Evolutionary conservation across 30 jellyfish, hydroid and myxozoan genomes (phyloP), one percentile per base, ranked within the genome.

Genomic region (Chironex yamaguchii): DNA sequence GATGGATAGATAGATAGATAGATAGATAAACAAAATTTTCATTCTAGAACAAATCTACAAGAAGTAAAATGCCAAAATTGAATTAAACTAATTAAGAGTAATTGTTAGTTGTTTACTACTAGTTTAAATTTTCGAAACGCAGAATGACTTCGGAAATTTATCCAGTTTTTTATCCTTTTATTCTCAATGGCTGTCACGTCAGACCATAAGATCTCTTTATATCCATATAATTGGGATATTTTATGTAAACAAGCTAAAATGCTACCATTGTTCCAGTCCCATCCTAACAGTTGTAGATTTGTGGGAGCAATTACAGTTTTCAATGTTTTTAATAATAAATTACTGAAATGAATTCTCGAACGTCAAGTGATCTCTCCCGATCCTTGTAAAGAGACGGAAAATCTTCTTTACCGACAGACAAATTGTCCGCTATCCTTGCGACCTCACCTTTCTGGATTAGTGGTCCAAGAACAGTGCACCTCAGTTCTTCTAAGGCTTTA

Each of bases 381-480:
- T 58, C 6, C 13, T 20, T 14, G 11, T 4, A 25, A 20, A 58
- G 32, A 4, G 34, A 14, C 21, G 32, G 26, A 58, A 4, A 14
- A 25, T 58, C 26, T 4, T 58, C 32, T 14, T 25, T 25, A 4
- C 73, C 73, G 6, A 58, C 73, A 25, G 9, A 58, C 21, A 58
- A 58, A 58, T 58, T 25, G 21, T 58, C 73, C 6, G 73, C 27
- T 58, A 58, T 22, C 32, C 21, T 58, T 4, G 73, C 73, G 12
- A 25, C 73, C 12, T 4, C 25, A 58, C 32, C 32, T 58, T 58
- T 25, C 21, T 58, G 73, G 26, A 58, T 58, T 4, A 58, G 73
- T 11, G 73, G 73, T 4, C 73, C 73, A 58, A 58, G 73, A 4
- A 58, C 26, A 9, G 73, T 25, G 32, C 73, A 58, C 73, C 11